These are phyloP conservation scores for Sebastes hubbsi DNA, from an alignment of 2,797 vertebrate species.

Conservation along the genomic window DNA sequence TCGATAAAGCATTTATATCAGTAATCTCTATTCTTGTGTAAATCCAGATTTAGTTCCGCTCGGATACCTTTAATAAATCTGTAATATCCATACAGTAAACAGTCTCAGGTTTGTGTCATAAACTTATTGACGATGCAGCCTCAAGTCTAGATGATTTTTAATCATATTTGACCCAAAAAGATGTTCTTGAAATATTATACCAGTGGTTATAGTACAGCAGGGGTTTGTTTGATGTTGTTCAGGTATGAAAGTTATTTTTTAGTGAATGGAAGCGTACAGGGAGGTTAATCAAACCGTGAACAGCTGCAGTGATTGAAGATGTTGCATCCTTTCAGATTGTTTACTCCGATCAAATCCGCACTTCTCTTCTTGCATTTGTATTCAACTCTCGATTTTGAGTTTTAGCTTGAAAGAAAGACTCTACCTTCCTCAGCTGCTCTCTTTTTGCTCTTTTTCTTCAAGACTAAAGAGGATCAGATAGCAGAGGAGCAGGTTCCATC, in stretches of 20 bases:
- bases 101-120: neutral
- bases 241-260: neutral
- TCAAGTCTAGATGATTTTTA: neutral
- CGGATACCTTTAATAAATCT: neutral
- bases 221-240: neutral
- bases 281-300: neutral
- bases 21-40: neutral
- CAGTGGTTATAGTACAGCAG: neutral
- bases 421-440: neutral
- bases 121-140: neutral
- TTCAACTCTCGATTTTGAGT: neutral
- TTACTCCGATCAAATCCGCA: neutral
- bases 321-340: neutral
- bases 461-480: slow-evolving; percentile 36
- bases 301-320: neutral
- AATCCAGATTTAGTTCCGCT: slow-evolving; percentile 6
- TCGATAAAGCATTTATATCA: neutral
- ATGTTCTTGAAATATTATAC: neutral
- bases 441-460: neutral
- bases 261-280: neutral
- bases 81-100: neutral
- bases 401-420: neutral
- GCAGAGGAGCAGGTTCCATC: slow-evolving; percentile 54
- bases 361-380: neutral
- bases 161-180: neutral